A percentile compares a stretch with the other conserved stretches of the same genome.
phyloP scores from a whole-genome alignment of 2,113 vertebrate genomes.

The Poecile atricapillus region DNA sequence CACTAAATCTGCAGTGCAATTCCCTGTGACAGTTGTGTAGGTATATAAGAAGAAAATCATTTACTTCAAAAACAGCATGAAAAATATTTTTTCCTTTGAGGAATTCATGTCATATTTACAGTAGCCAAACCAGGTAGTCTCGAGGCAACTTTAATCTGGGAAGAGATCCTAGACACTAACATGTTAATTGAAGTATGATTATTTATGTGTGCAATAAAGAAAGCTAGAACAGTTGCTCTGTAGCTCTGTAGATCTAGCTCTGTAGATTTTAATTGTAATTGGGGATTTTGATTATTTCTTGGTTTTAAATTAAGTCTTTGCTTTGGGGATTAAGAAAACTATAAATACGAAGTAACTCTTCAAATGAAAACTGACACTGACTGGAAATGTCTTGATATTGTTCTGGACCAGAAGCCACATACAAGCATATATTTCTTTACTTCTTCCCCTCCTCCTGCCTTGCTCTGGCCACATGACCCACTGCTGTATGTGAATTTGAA shows the following conservation, averaged over 20 bases:
- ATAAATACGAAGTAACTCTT: constrained; percentile 65
- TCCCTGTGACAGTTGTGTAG: constrained; percentile 83
- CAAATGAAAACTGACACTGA: constrained; percentile 47
- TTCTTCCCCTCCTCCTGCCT: background rate
- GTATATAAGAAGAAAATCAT: constrained; percentile 85
- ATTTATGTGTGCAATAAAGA: constrained; percentile 77
- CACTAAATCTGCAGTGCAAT: constrained; percentile 83
- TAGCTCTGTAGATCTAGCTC: constrained; percentile 27
- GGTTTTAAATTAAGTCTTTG: constrained; percentile 72
- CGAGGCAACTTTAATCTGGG: constrained; percentile 72
- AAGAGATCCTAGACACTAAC: constrained; percentile 74
- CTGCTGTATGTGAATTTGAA: background rate
- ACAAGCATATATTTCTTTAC: background rate
- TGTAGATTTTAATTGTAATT: constrained; percentile 77
- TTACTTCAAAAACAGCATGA: constrained; percentile 78
- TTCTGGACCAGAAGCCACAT: background rate
- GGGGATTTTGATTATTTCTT: constrained; percentile 73
- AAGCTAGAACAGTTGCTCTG: constrained; percentile 73
- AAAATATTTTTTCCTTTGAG: constrained; percentile 76
- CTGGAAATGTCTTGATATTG: background rate
- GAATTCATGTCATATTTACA: constrained; percentile 80
- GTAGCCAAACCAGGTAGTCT: constrained; percentile 77
- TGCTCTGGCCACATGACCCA: background rate
- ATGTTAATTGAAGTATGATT: constrained; percentile 77
- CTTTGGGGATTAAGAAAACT: constrained; percentile 72